Conservation (phyloP, 2,888 invertebrate species). For the Rhagophthalmus giganteus region DNA sequence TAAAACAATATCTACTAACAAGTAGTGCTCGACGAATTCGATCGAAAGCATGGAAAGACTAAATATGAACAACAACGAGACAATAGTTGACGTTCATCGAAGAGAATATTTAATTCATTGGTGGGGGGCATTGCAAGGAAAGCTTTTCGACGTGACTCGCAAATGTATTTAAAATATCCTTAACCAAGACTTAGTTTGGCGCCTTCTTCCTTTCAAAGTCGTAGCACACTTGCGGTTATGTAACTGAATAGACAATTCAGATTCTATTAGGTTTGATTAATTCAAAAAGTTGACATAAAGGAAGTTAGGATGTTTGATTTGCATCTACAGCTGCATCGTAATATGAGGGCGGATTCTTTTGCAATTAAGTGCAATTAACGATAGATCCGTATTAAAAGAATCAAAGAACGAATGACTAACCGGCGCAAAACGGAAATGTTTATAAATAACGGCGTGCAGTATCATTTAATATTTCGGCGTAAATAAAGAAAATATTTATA, state of each 20-base stretch:
- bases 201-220: slow-evolving; percentile 24
- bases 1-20: too few relatives aligned
- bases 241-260: slow-evolving; percentile 41
- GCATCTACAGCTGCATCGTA: slow-evolving; percentile 11
- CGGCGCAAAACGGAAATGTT: too few relatives aligned
- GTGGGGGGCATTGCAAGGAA: slow-evolving; percentile 20
- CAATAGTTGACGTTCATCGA: slow-evolving; percentile 8
- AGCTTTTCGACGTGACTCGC: slow-evolving; percentile 22
- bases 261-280: slow-evolving; percentile 41
- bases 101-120: slow-evolving; percentile 11
- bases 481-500: slow-evolving; percentile 3
- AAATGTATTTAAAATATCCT: slow-evolving; percentile 14
- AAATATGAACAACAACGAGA: slow-evolving; percentile 15
- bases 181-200: slow-evolving; percentile 23
- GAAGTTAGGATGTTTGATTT: slow-evolving; percentile 31
- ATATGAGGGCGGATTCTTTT: slow-evolving; percentile 23
- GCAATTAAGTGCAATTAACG: slow-evolving; percentile 13
- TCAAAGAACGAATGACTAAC: not conserved
- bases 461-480: slow-evolving; percentile 1
- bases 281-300: slow-evolving; percentile 36
- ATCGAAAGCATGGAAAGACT: slow-evolving; percentile 24
- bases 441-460: too few relatives aligned
- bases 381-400: slow-evolving; percentile 6
- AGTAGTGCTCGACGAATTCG: slow-evolving; percentile 13
- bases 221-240: slow-evolving; percentile 37